Evolutionary conservation across 2,113 vertebrate genomes (phyloP), one percentile per base, ranked within the genome.

Genomic region (Sisor rabdophorus): DNA sequence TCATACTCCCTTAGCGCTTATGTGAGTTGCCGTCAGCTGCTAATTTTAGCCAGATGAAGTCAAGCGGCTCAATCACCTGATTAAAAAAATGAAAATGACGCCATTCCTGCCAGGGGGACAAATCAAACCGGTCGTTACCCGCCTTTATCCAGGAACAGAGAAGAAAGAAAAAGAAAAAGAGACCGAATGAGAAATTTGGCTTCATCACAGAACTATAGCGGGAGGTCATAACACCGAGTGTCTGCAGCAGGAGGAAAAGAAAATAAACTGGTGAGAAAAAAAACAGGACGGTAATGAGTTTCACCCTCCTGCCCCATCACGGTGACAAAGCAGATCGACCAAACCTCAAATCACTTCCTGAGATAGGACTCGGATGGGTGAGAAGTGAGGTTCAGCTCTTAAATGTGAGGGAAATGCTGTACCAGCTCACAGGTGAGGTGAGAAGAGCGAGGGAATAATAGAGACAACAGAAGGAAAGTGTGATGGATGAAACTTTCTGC

Each of bases 81-180:
- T 84, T 2, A 40, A 40, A 47, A 79, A 80, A 80, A 75, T 71
- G 75, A 83, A 74, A 83, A 83, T 82, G 69, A 74, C 48, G 5
- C 52, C 76, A 13, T 69, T 64, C 36, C 68, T 68, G 64, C 81
- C 80, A 84, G 72, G 26, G 59, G 16, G 30, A 60, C 67, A 65
- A 52, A 50, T 32, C 12, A 63, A 83, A 61, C 78, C n/a, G 15
- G 53, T 60, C 75, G 36, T 73, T 75, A 68, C 59, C 7, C 71
- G 63, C 36, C 28, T 67, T 84, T 69, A 77, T 59, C 32, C 50
- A 54, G 70, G 65, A 65, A 77, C 8, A 69, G 20, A 44, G 36
- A 53, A 30, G 36, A 61, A 50, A 10, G 30, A 20, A 69, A 30
- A n/a, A n/a, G 24, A 74, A 19, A 32, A 17, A 19, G 50, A 79